These are phyloP conservation scores for Zootoca vivipara DNA, from an alignment of 2,113 vertebrate genomes.

Conservation along the genomic window DNA sequence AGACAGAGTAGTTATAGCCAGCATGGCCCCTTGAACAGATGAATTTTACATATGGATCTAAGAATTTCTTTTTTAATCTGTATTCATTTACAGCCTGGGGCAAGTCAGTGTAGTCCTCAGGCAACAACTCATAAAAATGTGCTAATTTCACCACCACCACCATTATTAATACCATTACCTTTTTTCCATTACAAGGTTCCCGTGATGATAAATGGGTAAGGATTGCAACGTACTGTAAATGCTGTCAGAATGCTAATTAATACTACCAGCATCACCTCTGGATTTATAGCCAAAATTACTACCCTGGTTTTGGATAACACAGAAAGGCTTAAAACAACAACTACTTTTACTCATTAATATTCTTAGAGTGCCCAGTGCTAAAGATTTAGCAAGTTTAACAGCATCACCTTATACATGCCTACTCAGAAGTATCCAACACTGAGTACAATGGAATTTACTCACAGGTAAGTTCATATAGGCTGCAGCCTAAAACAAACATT, in stretches of 20 bases:
- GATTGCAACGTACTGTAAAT: background rate
- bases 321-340: background rate
- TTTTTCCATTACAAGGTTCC: background rate
- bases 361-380: background rate
- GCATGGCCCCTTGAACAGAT: background rate
- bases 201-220: background rate
- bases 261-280: background rate
- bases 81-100: background rate
- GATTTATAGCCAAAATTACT: background rate
- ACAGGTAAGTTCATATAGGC: background rate
- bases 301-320: background rate
- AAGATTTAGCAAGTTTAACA: background rate
- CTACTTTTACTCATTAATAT: constrained; percentile 1
- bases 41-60: background rate
- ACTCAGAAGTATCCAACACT: background rate
- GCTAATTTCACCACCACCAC: background rate
- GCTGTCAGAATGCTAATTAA: background rate
- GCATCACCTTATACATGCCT: background rate
- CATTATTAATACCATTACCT: constrained; percentile 3
- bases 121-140: background rate
- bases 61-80: background rate
- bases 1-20: background rate
- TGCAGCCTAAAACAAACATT: background rate
- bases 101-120: background rate
- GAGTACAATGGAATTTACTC: background rate